Evolutionary conservation across 2,113 vertebrate species (phyloP), one percentile per base, ranked within the genome.

Genomic region (Catharus bicknelli): DNA sequence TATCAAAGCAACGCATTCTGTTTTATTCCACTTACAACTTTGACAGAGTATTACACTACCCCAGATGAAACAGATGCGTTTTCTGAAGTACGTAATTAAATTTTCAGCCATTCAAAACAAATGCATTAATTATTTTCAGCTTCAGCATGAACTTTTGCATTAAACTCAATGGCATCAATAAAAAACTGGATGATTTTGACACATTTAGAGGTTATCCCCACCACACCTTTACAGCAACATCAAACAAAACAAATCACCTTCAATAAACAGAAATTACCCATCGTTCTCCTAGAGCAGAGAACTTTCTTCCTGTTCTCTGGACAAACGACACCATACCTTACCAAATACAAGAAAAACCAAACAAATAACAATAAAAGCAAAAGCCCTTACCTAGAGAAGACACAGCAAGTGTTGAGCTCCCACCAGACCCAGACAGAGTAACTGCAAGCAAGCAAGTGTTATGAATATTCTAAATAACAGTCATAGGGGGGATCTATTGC

Each of bases 381-480:
- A 89, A 90, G 51, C 0, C 7, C 57, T 79, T 93, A 93, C 86
- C 90, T 69, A 4, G 8, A 90, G 27, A 66, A 2, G 17, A n/a
- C 12, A 1, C n/a, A 63, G 40, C 26, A 64, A 43, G 5, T 4
- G 2, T 2, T 15, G 3, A 0, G 1, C 1, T 62, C 29, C 11
- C 34, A 38, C 16, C 23, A 86, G 14, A 38, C 2, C 6, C 16
- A 19, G 22, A 19, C 10, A 9, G 3, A 66, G 5, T 9, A 1
- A 1, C 7, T n/a, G 2, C 2, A 63, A 66, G 5, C 38, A 77
- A 26, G 7, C n/a, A 57, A 66, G 23, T 82, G 32, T 3, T 45
- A 29, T 15, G 2, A 63, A 27, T 87, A 57, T 36, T 43, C 5
- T 26, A 29, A 85, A 42, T 61, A 7, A 40, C 18, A 40, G 16